phyloP scores from a whole-genome alignment of 2,797 vertebrate species.

The Enoplosus armatus region DNA sequence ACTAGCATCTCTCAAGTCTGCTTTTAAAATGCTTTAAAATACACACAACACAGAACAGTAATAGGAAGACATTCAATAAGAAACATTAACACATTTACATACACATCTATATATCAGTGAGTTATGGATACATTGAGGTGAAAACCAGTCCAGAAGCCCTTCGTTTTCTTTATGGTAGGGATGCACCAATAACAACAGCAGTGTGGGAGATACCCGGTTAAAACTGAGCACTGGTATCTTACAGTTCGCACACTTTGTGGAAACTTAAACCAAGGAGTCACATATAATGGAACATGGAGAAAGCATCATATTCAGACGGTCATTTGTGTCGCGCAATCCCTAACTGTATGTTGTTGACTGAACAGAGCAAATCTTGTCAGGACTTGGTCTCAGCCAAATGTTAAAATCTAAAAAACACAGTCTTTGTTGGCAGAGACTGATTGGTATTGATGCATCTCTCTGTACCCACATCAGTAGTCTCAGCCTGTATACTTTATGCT shows the following conservation, averaged over 20 bases:
- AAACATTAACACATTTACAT: conserved; percentile 74
- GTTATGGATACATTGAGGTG: conserved; percentile 47
- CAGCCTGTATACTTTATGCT: conserved; percentile 24
- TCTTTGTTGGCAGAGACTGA: conserved; percentile 10
- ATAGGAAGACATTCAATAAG: conserved; percentile 78
- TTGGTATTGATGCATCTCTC: conserved; percentile 57
- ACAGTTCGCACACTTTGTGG: conserved; percentile 8
- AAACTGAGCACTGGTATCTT: not conserved
- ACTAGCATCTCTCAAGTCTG: conserved; percentile 14
- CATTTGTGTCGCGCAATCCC: conserved; percentile 3
- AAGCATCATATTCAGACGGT: not conserved
- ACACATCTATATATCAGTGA: conserved; percentile 68
- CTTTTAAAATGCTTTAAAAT: conserved; percentile 54
- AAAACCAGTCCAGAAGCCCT: conserved; percentile 65
- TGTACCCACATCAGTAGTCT: conserved; percentile 15
- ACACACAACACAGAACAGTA: conserved; percentile 59
- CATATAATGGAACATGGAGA: not conserved
- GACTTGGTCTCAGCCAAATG: conserved; percentile 9
- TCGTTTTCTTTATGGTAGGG: conserved; percentile 30
- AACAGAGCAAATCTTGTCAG: conserved; percentile 9
- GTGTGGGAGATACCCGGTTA: not conserved
- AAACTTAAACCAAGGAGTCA: not conserved
- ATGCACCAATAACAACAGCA: conserved; percentile 59
- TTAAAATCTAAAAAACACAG: conserved; percentile 14
- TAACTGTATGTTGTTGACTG: conserved; percentile 3